Evolutionary conservation across 2,797 vertebrate genomes (phyloP).

Genomic region (Premnoplex brunnescens): DNA sequence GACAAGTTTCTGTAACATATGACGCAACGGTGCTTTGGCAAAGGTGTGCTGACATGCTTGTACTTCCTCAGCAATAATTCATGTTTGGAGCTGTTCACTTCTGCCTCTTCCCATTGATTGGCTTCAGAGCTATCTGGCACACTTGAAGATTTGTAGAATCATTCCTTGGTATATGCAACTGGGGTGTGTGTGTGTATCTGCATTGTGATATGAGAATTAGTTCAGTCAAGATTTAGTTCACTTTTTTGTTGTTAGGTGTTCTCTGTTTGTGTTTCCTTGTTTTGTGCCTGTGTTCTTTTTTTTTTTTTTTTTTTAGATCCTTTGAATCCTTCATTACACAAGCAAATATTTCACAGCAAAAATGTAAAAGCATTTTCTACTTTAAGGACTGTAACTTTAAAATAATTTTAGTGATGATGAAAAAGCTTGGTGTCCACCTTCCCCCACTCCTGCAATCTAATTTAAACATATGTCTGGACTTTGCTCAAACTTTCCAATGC

Average conservation of each 20-base stretch:
- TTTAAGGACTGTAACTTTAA: background rate
- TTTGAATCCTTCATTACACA: background rate
- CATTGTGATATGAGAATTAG: background rate
- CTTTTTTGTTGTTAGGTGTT: background rate
- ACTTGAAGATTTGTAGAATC: background rate
- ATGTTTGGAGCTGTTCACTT: background rate
- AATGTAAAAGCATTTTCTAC: background rate
- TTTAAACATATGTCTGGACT: background rate
- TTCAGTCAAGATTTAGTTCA: background rate
- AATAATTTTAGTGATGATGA: background rate
- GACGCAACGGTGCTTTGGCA: background rate
- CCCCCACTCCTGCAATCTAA: background rate
- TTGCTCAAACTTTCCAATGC: constrained; percentile 10
- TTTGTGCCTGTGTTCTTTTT: background rate
- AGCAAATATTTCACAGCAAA: background rate
- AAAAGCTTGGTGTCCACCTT: background rate
- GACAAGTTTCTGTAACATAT: background rate
- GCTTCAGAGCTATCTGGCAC: background rate
- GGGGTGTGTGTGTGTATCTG: rapidly evolving
- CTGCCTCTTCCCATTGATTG: background rate
- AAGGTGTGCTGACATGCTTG: background rate
- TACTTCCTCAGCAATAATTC: background rate
- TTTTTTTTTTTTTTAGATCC: background rate
- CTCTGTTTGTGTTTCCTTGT: background rate
- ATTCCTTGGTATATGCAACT: background rate